phyloP scores from a whole-genome alignment of 2,113 vertebrate genomes.

The Rynchops niger region DNA sequence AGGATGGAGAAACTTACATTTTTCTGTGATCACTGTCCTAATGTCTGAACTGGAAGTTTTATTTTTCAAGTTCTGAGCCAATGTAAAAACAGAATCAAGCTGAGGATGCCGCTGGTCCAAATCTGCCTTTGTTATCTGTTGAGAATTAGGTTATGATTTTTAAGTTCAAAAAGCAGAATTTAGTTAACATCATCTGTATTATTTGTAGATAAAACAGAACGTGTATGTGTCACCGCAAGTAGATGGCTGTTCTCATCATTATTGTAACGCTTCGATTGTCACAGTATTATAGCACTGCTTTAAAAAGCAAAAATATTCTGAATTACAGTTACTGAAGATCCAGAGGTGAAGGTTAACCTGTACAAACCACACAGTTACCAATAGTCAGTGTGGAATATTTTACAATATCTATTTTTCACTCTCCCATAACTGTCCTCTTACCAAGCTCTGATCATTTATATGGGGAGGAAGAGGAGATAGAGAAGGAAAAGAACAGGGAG shows the following conservation, averaged over 20 bases:
- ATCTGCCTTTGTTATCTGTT: conserved; percentile 90
- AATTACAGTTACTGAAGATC: background rate
- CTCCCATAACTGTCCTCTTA: background rate
- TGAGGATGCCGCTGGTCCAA: conserved; percentile 92
- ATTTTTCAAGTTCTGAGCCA: conserved; percentile 98
- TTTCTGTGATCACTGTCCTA: conserved; percentile 92
- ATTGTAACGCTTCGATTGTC: background rate
- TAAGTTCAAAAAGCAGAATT: background rate
- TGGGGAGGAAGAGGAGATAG: rapidly evolving
- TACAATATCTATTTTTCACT: background rate
- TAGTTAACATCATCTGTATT: background rate
- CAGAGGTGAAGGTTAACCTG: background rate
- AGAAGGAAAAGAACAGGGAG: background rate
- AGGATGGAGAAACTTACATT: conserved; percentile 76
- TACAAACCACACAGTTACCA: background rate
- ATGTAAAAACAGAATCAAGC: conserved; percentile 90
- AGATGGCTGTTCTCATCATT: background rate
- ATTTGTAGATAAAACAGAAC: background rate
- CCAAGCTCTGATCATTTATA: background rate
- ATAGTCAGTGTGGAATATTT: background rate
- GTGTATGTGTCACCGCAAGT: background rate
- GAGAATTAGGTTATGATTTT: background rate
- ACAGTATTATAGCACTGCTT: background rate
- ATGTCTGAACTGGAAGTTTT: conserved; percentile 93
- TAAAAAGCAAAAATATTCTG: background rate